These are phyloP conservation scores for Ia io DNA, from an alignment of 2,113 vertebrate species.

Conservation along the genomic window DNA sequence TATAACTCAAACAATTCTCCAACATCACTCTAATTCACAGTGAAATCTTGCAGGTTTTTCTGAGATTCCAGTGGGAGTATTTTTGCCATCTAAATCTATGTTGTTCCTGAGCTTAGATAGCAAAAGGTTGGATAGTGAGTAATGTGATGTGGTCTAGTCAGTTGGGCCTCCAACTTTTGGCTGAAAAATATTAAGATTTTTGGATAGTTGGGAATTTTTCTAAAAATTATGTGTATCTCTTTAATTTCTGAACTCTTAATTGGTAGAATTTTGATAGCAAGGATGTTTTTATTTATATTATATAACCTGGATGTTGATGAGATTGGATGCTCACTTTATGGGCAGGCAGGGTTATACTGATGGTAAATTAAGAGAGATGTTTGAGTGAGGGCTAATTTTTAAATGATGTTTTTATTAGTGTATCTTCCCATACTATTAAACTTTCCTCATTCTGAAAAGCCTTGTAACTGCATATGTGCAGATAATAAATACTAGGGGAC, in stretches of 20 bases:
- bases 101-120: background rate
- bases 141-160: background rate
- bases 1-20: background rate
- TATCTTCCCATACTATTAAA: background rate
- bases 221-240: background rate
- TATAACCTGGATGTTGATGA: background rate
- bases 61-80: background rate
- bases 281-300: background rate
- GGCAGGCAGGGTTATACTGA: background rate
- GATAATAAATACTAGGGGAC: background rate
- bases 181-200: background rate
- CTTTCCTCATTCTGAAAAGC: background rate
- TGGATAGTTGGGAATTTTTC: background rate
- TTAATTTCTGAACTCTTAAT: conserved; percentile 18
- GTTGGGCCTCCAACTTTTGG: background rate
- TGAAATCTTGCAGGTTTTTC: background rate
- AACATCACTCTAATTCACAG: background rate
- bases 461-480: background rate
- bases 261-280: background rate
- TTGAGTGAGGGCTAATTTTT: background rate
- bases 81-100: background rate
- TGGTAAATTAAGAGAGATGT: background rate
- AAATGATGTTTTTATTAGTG: background rate
- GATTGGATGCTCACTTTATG: background rate
- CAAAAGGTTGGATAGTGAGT: background rate